These are phyloP conservation scores for Camponotus pennsylvanicus DNA, from an alignment of 1,140 invertebrate genomes.

Conservation along the genomic window DNA sequence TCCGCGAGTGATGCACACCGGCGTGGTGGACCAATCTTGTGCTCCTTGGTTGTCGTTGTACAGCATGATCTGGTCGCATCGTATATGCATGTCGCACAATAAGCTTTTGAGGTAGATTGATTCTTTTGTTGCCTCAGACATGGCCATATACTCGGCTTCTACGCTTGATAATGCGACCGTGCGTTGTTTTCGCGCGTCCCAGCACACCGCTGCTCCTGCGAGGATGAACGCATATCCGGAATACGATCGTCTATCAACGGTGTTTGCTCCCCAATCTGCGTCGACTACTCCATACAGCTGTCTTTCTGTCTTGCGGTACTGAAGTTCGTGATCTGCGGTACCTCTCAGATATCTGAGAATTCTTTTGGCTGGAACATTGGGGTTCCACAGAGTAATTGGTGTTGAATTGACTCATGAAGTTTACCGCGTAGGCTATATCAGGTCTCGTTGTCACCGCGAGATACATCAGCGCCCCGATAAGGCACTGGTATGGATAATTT, in stretches of 20 bases:
- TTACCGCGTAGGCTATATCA: too few relatives aligned
- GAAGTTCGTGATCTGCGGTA: too few relatives aligned
- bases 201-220: background rate
- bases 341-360: too few relatives aligned
- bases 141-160: constrained; percentile 36
- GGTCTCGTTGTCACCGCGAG: too few relatives aligned
- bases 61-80: background rate
- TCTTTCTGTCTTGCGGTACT: too few relatives aligned
- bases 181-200: constrained; percentile 16
- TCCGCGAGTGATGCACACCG: background rate
- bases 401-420: too few relatives aligned
- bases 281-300: too few relatives aligned
- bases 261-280: constrained; percentile 46
- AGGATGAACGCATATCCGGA: constrained; percentile 10
- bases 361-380: too few relatives aligned
- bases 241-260: constrained; percentile 32
- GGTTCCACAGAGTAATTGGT: too few relatives aligned
- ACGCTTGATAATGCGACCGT: background rate
- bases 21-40: background rate
- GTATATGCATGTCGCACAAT: background rate
- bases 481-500: too few relatives aligned
- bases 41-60: background rate
- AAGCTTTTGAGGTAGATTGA: background rate
- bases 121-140: background rate
- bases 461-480: too few relatives aligned